Evolutionary conservation across 2,113 vertebrate genomes (phyloP).

Genomic region (Glareola pratincola): DNA sequence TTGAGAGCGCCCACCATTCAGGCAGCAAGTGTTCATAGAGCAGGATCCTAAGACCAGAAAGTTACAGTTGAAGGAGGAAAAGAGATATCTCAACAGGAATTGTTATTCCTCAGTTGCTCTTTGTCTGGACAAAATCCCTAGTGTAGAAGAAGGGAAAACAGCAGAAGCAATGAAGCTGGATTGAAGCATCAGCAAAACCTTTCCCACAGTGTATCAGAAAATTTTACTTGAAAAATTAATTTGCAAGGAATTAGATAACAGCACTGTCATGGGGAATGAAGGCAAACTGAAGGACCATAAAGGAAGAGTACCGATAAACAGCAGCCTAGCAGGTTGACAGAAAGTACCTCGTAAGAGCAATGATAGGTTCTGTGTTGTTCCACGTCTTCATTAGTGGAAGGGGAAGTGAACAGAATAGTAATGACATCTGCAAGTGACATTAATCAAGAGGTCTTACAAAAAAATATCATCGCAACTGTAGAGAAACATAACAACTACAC

Average conservation of each 20-base stretch:
- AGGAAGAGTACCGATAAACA: neutral
- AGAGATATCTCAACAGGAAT: neutral
- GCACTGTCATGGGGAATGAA: neutral
- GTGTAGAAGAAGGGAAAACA: neutral
- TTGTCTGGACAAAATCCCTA: neutral
- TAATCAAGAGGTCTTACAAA: slow-evolving; percentile 2
- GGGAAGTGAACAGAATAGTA: slow-evolving; percentile 14
- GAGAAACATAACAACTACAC: neutral
- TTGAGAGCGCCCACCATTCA: neutral
- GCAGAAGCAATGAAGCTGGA: neutral
- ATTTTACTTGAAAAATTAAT: slow-evolving; percentile 22
- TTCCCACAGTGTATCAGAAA: neutral
- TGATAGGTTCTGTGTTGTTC: neutral
- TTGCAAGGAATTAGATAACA: neutral
- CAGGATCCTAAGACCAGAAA: neutral
- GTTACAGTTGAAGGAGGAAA: neutral
- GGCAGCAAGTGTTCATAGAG: neutral
- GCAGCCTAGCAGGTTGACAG: neutral
- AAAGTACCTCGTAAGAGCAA: neutral
- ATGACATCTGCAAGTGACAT: slow-evolving; percentile 19
- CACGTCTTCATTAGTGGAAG: slow-evolving; percentile 21
- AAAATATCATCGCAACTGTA: neutral
- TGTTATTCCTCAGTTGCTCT: neutral
- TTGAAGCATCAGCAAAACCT: neutral
- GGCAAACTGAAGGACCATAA: neutral